These are phyloP conservation scores for Acromyrmex charruanus DNA, from an alignment of 1,140 invertebrate genomes.

Conservation along the genomic window DNA sequence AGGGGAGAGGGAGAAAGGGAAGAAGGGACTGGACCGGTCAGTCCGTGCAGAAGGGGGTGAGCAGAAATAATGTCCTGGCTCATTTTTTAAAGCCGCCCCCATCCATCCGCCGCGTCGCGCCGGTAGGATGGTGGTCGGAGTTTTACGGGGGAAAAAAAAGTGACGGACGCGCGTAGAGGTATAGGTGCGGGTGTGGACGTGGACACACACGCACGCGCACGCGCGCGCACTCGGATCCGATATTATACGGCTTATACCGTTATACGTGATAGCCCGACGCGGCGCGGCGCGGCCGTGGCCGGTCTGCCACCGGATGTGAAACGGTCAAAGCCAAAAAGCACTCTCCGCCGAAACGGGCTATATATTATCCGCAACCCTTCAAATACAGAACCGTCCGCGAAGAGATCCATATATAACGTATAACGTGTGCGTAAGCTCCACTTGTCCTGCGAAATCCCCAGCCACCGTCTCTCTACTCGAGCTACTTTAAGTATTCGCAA, in stretches of 20 bases:
- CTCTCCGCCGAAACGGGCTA: conserved; percentile 80
- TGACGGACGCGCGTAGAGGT: conserved; percentile 79
- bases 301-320: conserved; percentile 75
- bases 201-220: not conserved
- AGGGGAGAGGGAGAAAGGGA: conserved; percentile 2
- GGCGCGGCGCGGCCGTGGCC: conserved; percentile 4
- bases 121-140: conserved; percentile 54
- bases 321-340: conserved; percentile 83
- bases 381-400: conserved; percentile 79
- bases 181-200: conserved; percentile 34
- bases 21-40: conserved; percentile 39
- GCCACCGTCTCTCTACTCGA: not conserved
- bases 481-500: not conserved
- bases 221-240: conserved; percentile 65
- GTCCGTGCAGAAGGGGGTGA: conserved; percentile 49
- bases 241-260: conserved; percentile 50
- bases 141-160: conserved; percentile 72
- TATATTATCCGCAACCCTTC: conserved; percentile 84
- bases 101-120: conserved; percentile 22
- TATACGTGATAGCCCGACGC: conserved; percentile 68
- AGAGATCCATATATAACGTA: conserved; percentile 75
- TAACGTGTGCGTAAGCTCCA: conserved; percentile 66
- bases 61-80: conserved; percentile 83
- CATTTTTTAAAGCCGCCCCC: conserved; percentile 81
- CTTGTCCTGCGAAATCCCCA: conserved; percentile 16